A percentile compares a stretch with the other conserved stretches of the same genome.
Conservation (phyloP, 2,888 invertebrate species). For the Morinoia aosen region DNA sequence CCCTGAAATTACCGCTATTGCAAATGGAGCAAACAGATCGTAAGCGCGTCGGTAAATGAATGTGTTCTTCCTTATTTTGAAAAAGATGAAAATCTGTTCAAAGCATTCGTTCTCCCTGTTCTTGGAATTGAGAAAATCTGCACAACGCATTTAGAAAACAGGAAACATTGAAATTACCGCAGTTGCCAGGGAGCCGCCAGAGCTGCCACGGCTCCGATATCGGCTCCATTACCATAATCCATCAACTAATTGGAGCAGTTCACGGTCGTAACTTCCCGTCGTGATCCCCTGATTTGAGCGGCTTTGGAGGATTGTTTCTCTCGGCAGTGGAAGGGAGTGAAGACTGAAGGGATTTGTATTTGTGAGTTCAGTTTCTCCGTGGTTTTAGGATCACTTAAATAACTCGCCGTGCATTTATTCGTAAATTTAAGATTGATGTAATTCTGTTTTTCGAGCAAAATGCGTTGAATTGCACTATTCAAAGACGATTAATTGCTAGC, state of each 20-base stretch:
- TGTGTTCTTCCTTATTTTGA: too few relatives aligned
- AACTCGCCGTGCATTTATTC: neutral
- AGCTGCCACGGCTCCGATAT: neutral
- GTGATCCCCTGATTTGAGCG: neutral
- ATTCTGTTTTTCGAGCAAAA: too few relatives aligned
- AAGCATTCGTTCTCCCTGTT: too few relatives aligned
- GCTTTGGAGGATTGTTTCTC: neutral
- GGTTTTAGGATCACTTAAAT: neutral
- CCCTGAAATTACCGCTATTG: neutral
- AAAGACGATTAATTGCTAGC: too few relatives aligned
- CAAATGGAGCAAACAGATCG: neutral
- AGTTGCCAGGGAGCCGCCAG: neutral
- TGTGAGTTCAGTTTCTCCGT: neutral
- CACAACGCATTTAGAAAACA: neutral
- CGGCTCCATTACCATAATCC: neutral
- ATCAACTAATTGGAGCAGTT: conserved; percentile 17
- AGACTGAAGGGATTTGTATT: neutral
- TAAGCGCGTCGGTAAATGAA: too few relatives aligned
- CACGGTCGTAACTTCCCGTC: neutral
- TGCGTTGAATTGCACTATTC: too few relatives aligned
- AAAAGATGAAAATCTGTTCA: too few relatives aligned
- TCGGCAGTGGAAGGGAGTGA: neutral
- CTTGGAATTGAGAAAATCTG: too few relatives aligned
- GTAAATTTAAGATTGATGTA: neutral
- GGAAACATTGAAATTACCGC: neutral